Base-by-base conservation (phyloP, 2,888 invertebrate genomes). In the Agelastica alni region DNA sequence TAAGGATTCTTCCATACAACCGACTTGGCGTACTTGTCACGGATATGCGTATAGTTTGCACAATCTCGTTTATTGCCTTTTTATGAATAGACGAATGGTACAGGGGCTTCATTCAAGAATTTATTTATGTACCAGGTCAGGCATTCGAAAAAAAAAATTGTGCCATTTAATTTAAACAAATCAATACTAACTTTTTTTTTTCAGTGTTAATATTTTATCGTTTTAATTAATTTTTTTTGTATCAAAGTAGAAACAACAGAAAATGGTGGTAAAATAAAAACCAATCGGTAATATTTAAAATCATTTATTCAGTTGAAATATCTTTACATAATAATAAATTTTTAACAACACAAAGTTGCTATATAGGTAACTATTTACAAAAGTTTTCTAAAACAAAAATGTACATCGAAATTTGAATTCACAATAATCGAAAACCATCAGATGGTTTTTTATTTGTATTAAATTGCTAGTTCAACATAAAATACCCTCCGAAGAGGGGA, bases 341-440 rank as follows among this genome's bases (percentile, higher is more conserved):
- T 71, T 69, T 44, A 72, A 73, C 73, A 73, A 73, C 72, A 64
- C 65, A 55, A 56, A 69, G 71, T 72, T 71, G 71, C 65, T 70
- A 63, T 67, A 70, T 68, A 73, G 72, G 73, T 75, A 75, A 73
- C 72, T 74, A 75, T 74, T 67, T 73, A 75, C 73, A 74, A 70
- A 67, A 67, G 65, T 66, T 65, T 67, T 68, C 68, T 66, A 69
- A 68, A 72, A 71, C 71, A 69, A 72, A 72, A 73, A 71, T 72
- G 65, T 70, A 70, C 71, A 49, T 49, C 20, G 16, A 72, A 51
- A 56, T 59, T 66, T 53, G 64, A 61, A 59, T 62, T 56, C 63
- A 60, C 63, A 62, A 45, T 58, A 47, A 51, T 54, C 28, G 39
- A 61, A 51, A 60, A 54, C 12, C 59, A 62, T 62, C 56, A 57